These are phyloP conservation scores for Nerophis lumbriciformis DNA, from an alignment of 2,113 vertebrate species.

Conservation along the genomic window DNA sequence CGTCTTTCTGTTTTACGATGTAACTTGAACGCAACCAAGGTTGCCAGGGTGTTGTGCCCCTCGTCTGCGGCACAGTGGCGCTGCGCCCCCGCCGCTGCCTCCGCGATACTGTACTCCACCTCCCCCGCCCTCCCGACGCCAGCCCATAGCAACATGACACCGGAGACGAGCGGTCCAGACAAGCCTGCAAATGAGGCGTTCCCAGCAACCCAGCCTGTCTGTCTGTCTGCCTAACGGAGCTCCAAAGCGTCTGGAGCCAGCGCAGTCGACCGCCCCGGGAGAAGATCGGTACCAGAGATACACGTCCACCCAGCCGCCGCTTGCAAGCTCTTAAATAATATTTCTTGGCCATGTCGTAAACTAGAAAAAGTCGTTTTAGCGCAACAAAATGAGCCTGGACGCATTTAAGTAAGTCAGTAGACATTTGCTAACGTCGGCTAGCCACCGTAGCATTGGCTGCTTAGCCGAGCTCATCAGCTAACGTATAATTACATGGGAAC, in stretches of 20 bases:
- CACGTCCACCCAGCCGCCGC: conserved; percentile 15
- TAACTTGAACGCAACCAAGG: conserved; percentile 10
- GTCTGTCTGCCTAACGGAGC: conserved; percentile 37
- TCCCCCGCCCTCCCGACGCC: conserved; percentile 42
- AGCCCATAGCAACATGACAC: conserved; percentile 63
- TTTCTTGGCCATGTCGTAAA: background rate
- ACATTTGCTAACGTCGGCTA: conserved; percentile 38
- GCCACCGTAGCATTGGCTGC: conserved; percentile 1
- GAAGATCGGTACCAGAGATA: conserved; percentile 31
- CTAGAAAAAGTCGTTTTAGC: background rate
- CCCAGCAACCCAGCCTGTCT: conserved; percentile 58
- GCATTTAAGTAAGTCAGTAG: conserved; percentile 39
- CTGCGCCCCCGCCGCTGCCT: conserved; percentile 20
- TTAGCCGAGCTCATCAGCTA: conserved; percentile 22
- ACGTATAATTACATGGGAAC: conserved; percentile 11
- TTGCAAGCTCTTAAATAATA: conserved; percentile 19
- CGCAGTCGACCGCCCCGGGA: conserved; percentile 27
- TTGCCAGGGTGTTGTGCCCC: conserved; percentile 21
- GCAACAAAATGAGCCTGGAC: conserved; percentile 39
- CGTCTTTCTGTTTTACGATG: no score
- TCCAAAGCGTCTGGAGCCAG: conserved; percentile 27
- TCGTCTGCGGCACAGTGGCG: conserved; percentile 58
- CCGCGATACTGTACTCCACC: conserved; percentile 42
- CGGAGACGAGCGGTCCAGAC: conserved; percentile 68
- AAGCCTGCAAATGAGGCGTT: conserved; percentile 68